A percentile compares a stretch with the other conserved stretches of the same genome.
phyloP scores from a whole-genome alignment of 2,888 invertebrate genomes.

The Homarus gammarus region DNA sequence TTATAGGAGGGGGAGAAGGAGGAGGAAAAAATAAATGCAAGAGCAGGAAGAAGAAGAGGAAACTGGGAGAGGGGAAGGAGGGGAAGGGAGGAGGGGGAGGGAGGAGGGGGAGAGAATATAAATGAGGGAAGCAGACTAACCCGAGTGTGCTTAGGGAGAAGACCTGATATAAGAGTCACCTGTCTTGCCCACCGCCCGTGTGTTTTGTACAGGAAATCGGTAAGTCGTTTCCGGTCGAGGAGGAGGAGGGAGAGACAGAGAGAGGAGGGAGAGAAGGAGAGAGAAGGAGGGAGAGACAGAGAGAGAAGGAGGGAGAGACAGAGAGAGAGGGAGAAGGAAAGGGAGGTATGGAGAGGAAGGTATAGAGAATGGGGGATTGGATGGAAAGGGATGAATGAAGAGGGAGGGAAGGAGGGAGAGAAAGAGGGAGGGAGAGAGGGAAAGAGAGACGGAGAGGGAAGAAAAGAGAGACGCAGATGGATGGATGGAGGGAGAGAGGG shows the following conservation, averaged over 20 bases:
- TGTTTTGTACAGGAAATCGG: not conserved
- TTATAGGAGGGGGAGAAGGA: not conserved
- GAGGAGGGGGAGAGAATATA: too few species aligned
- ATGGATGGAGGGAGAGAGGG: not conserved
- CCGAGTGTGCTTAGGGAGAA: too few species aligned
- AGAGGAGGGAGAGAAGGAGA: not conserved
- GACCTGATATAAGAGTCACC: too few species aligned
- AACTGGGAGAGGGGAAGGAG: not conserved
- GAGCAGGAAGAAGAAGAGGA: not conserved
- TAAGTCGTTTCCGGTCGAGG: not conserved
- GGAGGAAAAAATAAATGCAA: not conserved
- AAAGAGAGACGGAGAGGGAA: not conserved
- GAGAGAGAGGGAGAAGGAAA: not conserved
- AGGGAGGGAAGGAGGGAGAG: slow-evolving; percentile 9
- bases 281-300: slow-evolving; percentile 13
- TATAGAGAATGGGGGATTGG: not conserved
- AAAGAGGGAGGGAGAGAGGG: slow-evolving; percentile 3
- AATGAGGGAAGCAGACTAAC: too few species aligned
- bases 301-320: slow-evolving; percentile 2
- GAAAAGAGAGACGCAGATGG: not conserved
- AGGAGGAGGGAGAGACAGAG: not conserved
- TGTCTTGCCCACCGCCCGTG: too few species aligned
- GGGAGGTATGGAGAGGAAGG: not conserved
- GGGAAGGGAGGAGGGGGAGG: not conserved
- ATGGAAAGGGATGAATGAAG: not conserved